A percentile compares a stretch with the other conserved stretches of the same genome.
Conservation (phyloP, 2,113 vertebrate genomes). For the Candoia aspera region DNA sequence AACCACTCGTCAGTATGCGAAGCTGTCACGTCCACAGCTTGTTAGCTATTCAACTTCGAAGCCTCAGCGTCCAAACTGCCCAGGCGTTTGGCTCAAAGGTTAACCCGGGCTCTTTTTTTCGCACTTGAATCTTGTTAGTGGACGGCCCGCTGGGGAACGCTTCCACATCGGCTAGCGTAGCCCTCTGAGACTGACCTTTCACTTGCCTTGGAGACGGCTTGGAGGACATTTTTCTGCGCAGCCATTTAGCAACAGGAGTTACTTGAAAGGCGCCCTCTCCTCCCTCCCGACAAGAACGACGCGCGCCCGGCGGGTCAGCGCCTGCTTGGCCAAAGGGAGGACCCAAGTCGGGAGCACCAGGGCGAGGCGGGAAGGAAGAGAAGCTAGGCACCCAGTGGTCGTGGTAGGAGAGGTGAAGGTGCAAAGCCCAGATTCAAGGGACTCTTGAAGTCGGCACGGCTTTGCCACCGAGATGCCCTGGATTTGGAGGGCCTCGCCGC, state of each 20-base stretch:
- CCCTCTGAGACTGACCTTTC: neutral
- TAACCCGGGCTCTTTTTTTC: neutral
- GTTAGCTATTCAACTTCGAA: neutral
- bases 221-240: no score
- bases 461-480: constrained; percentile 34
- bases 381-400: neutral
- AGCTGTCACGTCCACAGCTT: constrained; percentile 16
- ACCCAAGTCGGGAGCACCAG: neutral
- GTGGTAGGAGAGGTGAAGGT: neutral
- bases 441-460: neutral
- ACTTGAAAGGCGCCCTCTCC: neutral
- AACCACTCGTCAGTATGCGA: neutral
- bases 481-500: neutral
- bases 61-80: neutral
- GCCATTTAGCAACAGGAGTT: neutral
- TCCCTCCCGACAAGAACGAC: neutral
- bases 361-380: accelerated
- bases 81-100: neutral
- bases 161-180: neutral
- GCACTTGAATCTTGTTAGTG: neutral
- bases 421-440: neutral
- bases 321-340: neutral
- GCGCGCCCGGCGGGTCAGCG: neutral
- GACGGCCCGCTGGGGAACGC: neutral
- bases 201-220: neutral